Percentiles rank a stretch among this genome's conserved stretches.
phyloP scores from a whole-genome alignment of 2,888 invertebrate genomes.

The Brachyopa scutellaris region DNA sequence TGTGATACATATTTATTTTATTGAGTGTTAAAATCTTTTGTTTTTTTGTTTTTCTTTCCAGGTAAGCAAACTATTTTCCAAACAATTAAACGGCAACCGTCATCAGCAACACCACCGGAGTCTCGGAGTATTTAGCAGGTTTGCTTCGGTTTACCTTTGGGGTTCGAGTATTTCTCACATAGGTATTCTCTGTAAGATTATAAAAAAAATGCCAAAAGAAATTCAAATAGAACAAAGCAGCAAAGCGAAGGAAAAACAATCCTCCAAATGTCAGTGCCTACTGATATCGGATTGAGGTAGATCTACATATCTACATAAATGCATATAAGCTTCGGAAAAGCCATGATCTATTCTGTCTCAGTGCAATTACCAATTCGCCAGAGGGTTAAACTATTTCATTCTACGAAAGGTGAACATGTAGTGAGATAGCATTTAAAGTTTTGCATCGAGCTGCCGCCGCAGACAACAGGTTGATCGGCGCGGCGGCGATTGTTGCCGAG shows the following conservation, averaged over 20 bases:
- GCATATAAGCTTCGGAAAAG: conserved; percentile 19
- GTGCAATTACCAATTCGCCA: conserved; percentile 58
- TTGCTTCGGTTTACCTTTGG: conserved; percentile 33
- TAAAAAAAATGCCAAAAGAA: conserved; percentile 29
- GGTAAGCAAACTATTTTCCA: conserved; percentile 29
- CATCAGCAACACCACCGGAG: neutral
- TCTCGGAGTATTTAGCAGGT: conserved; percentile 35
- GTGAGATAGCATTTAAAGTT: conserved; percentile 56
- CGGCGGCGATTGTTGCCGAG: conserved; percentile 35
- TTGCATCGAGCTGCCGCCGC: neutral
- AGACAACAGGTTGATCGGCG: conserved; percentile 41
- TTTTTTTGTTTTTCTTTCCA: conserved; percentile 24
- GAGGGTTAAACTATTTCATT: conserved; percentile 49
- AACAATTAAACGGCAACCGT: neutral
- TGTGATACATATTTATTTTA: neutral
- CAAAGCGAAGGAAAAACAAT: conserved; percentile 2
- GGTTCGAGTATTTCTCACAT: conserved; percentile 38
- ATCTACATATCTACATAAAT: no score
- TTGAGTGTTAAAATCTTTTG: neutral
- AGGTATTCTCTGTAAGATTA: conserved; percentile 51
- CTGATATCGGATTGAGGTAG: conserved; percentile 9
- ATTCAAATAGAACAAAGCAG: conserved; percentile 6
- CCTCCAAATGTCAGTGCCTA: conserved; percentile 57
- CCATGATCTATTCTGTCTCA: conserved; percentile 20
- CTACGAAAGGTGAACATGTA: conserved; percentile 64